These are phyloP conservation scores for Pluvianellus socialis DNA, from an alignment of 2,113 vertebrate genomes.

Conservation along the genomic window DNA sequence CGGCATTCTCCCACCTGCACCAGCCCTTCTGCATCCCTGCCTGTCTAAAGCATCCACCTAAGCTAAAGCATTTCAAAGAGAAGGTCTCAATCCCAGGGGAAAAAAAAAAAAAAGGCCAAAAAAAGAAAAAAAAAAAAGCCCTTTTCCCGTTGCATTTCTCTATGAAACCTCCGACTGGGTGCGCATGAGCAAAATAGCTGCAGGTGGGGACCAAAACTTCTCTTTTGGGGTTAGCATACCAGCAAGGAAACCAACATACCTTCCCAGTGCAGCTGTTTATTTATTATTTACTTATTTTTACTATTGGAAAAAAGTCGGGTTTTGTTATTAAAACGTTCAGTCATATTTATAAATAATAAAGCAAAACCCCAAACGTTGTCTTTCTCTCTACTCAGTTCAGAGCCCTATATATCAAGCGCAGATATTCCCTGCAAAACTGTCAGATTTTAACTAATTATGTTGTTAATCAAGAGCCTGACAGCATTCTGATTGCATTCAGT, in stretches of 20 bases:
- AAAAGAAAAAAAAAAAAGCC: neutral
- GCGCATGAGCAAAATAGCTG: neutral
- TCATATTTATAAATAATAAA: neutral
- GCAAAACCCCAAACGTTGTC: neutral
- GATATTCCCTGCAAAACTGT: neutral
- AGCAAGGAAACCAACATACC: neutral
- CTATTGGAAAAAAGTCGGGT: neutral
- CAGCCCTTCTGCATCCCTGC: neutral
- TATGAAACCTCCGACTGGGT: neutral
- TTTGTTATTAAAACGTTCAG: neutral
- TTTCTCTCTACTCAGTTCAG: neutral
- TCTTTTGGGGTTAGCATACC: neutral
- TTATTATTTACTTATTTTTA: neutral
- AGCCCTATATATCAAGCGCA: neutral
- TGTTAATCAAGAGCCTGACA: slow-evolving; percentile 41
- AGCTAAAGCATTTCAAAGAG: neutral
- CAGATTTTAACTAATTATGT: neutral
- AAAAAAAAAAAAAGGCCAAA: neutral
- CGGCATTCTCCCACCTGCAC: rapidly evolving
- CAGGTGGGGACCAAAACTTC: neutral
- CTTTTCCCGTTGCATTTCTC: neutral
- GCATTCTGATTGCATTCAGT: neutral
- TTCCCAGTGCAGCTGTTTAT: neutral
- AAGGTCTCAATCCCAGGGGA: neutral
- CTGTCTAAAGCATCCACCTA: neutral